phyloP scores from a whole-genome alignment of 1,140 invertebrate genomes.

The Monochamus saltuarius region DNA sequence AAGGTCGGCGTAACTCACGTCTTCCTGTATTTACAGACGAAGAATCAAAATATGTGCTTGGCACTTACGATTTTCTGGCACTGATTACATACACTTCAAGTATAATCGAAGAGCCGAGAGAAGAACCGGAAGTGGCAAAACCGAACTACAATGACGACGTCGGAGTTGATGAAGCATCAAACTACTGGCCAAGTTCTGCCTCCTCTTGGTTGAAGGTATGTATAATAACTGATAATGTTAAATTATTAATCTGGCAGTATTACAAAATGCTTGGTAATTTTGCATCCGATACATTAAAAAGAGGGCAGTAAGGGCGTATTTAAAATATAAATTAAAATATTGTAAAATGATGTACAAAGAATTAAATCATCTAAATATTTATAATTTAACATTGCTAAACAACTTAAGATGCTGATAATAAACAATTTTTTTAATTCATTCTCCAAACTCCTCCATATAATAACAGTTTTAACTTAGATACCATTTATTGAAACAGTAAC shows the following conservation, averaged over 20 bases:
- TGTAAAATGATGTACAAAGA: too few relatives aligned
- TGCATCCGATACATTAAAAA: too few relatives aligned
- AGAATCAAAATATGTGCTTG: constrained; percentile 49
- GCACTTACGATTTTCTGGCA: constrained; percentile 57
- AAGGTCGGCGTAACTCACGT: constrained; percentile 57
- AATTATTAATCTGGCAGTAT: background rate
- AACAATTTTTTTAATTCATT: too few relatives aligned
- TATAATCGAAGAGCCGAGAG: background rate
- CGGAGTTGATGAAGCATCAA: constrained; percentile 5
- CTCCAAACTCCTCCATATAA: too few relatives aligned
- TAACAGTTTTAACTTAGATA: too few relatives aligned
- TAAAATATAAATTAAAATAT: too few relatives aligned
- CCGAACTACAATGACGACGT: constrained; percentile 12
- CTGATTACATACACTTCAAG: constrained; percentile 33
- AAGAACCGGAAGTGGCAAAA: constrained; percentile 2
- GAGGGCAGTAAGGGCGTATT: too few relatives aligned
- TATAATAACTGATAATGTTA: background rate
- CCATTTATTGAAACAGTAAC: too few relatives aligned
- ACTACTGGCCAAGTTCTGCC: constrained; percentile 2
- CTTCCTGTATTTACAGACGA: constrained; percentile 60
- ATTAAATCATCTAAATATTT: too few relatives aligned
- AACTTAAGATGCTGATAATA: too few relatives aligned
- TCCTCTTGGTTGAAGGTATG: background rate
- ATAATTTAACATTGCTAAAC: too few relatives aligned
- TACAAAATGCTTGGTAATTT: constrained; percentile 1